Conservation (phyloP, 1,140 invertebrate species). For the Drosophila teissieri region DNA sequence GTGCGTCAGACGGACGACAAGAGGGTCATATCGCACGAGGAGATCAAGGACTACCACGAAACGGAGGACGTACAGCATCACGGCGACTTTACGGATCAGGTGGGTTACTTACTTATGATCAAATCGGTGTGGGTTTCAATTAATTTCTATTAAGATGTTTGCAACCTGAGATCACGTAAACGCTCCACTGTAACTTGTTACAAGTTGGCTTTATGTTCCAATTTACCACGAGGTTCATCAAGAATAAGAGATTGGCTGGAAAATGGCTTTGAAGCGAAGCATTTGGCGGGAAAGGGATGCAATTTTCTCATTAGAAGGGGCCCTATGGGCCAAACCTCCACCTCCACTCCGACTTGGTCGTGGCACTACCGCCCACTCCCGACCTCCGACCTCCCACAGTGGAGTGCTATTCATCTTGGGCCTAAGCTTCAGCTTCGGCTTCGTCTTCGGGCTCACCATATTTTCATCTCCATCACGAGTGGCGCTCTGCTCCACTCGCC, state of each 20-base stretch:
- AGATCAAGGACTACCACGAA: conserved; percentile 91
- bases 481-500: background rate
- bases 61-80: conserved; percentile 92
- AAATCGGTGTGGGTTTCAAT: background rate
- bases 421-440: background rate
- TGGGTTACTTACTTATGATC: conserved; percentile 85
- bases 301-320: conserved; percentile 21
- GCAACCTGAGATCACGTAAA: too few relatives aligned
- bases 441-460: too few relatives aligned
- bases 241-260: background rate
- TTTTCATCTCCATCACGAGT: too few relatives aligned
- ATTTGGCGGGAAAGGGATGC: background rate
- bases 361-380: background rate
- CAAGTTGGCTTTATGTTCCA: background rate
- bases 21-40: conserved; percentile 91
- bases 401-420: conserved; percentile 18
- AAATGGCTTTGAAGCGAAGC: conserved; percentile 1
- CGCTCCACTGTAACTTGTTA: background rate
- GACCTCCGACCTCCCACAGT: conserved; percentile 14
- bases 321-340: conserved; percentile 9
- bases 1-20: conserved; percentile 92
- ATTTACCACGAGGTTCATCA: background rate
- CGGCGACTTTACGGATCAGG: conserved; percentile 93
- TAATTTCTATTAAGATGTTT: too few relatives aligned
- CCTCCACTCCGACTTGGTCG: background rate